Conservation (phyloP, 2,113 vertebrate genomes). For the Leptodactylus fuscus region DNA sequence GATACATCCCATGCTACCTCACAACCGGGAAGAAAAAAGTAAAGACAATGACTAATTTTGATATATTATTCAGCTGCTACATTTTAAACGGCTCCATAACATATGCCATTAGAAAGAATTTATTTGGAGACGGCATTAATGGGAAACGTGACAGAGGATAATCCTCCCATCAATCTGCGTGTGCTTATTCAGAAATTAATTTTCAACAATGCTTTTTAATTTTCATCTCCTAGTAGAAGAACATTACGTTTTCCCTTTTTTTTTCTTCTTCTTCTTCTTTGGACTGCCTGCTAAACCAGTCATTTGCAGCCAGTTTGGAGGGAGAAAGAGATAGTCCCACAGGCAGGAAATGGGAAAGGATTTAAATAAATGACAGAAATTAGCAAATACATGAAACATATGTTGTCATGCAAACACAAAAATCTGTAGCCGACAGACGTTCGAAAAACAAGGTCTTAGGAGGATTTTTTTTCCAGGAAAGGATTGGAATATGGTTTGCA, state of each 20-base stretch:
- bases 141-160: background rate
- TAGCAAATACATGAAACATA: constrained; percentile 39
- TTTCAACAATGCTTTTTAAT: constrained; percentile 42
- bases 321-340: background rate
- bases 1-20: constrained; percentile 19
- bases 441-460: constrained; percentile 9
- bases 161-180: constrained; percentile 15
- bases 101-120: constrained; percentile 16
- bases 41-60: constrained; percentile 26
- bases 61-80: background rate
- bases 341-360: constrained; percentile 33
- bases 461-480: background rate
- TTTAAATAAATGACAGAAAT: constrained; percentile 53
- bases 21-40: constrained; percentile 33
- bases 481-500: background rate
- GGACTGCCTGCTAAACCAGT: constrained; percentile 32
- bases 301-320: constrained; percentile 37
- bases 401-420: constrained; percentile 40
- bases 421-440: constrained; percentile 31
- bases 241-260: constrained; percentile 22
- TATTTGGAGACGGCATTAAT: background rate
- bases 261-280: background rate
- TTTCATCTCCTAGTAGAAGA: constrained; percentile 52
- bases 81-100: background rate
- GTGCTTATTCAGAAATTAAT: constrained; percentile 14